Evolutionary conservation across 2,888 invertebrate genomes (phyloP).

Genomic region (Chamaedrilus cognettii): DNA sequence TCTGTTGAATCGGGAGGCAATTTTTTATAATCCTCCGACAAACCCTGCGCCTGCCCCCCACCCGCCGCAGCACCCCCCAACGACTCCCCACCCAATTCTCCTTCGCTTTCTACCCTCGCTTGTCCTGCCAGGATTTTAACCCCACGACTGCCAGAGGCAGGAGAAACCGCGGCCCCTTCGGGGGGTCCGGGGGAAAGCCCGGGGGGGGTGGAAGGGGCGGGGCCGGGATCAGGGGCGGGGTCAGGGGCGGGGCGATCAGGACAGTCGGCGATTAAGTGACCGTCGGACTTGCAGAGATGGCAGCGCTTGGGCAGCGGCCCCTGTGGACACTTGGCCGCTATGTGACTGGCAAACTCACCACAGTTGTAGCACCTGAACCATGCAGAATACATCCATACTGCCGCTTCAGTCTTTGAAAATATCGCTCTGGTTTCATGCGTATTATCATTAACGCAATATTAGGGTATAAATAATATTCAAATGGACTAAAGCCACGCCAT

Average conservation of each 20-base stretch:
- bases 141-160: too few species aligned
- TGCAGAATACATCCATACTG: not conserved
- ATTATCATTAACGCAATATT: not conserved
- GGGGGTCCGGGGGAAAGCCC: not conserved
- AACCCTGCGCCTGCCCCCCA: too few species aligned
- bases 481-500: too few species aligned
- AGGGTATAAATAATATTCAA: too few species aligned
- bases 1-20: too few species aligned
- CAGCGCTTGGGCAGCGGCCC: constrained; percentile 90
- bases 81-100: too few species aligned
- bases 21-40: too few species aligned
- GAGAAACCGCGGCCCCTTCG: not conserved
- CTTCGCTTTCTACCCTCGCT: too few species aligned
- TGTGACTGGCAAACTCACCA: constrained; percentile 89
- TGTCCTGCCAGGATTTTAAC: too few species aligned
- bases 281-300: constrained; percentile 85
- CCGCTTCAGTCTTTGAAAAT: not conserved
- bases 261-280: constrained; percentile 88
- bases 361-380: constrained; percentile 83
- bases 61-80: too few species aligned
- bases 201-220: not conserved
- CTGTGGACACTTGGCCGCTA: constrained; percentile 84
- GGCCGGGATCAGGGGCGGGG: not conserved
- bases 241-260: constrained; percentile 60
- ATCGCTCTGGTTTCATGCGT: not conserved